These are phyloP conservation scores for Trissolcus brochymenae DNA, from an alignment of 2,888 invertebrate species.

Conservation along the genomic window DNA sequence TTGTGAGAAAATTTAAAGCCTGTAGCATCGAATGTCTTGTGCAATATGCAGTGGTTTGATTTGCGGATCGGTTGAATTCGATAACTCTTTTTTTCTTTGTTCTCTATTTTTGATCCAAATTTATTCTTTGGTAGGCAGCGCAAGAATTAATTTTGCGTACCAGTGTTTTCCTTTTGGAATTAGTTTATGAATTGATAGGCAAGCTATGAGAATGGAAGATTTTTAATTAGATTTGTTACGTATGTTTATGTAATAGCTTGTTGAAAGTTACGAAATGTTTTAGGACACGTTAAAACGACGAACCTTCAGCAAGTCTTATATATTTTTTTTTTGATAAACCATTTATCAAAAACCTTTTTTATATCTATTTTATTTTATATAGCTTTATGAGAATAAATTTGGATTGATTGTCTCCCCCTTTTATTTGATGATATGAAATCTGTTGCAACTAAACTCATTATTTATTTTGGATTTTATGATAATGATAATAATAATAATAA, in stretches of 20 bases:
- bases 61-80: background rate
- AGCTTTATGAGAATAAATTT: conserved; percentile 1
- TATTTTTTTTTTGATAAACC: background rate
- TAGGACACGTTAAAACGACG: background rate
- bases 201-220: too few relatives aligned
- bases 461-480: conserved; percentile 1
- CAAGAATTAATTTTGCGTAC: background rate
- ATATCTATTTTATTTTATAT: background rate
- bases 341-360: background rate
- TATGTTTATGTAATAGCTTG: background rate
- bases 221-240: too few relatives aligned
- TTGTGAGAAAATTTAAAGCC: conserved; percentile 48
- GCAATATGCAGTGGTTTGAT: conserved; percentile 63
- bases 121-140: background rate
- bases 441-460: background rate
- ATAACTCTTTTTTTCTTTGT: background rate
- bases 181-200: too few relatives aligned
- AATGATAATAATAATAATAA: too few relatives aligned
- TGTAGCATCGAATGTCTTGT: conserved; percentile 67
- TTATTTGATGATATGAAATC: background rate
- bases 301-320: background rate
- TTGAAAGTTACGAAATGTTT: background rate
- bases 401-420: background rate
- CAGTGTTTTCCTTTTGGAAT: background rate
- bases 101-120: background rate